Base-by-base conservation (phyloP, 2,888 invertebrate species). In the Holacanthella duospinosa region DNA sequence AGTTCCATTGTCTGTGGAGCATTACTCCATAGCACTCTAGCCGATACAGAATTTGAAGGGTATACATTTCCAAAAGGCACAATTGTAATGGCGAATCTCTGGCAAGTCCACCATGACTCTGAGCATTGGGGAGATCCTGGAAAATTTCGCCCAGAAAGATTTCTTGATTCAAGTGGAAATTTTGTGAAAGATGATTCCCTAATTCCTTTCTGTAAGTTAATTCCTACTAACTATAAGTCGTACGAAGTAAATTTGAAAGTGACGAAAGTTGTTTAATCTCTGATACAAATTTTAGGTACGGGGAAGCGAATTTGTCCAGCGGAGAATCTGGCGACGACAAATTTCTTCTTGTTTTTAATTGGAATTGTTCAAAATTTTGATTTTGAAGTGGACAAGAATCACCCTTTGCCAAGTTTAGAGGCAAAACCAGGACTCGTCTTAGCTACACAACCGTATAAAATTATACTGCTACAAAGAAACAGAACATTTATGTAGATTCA, bases 201-300 rank as follows among this genome's bases (percentile, higher is more conserved):
- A 19, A 61, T 71, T 12, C 64, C 69, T 0, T 71, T 71, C 54
- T 66, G 80, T 78, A 82, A 70, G 78, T 85, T 64, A 79, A 84
- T 29, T n/a, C n/a, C n/a, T n/a, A n/a, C n/a, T n/a, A n/a, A 85
- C 85, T 73, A 79, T 85, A 1, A 85, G 85, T 1, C 85, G 85
- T 75, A 77, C 80, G n/a, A n/a, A n/a, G n/a, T n/a, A n/a, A n/a
- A 43, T 57, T 29, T 29, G n/a, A 21, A n/a, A n/a, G n/a, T 28
- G 4, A 57, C 19, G 21, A 3, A 21, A 55, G 26, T 21, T 55
- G 26, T 25, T 24, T 19, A 53, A 53, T 66, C 80, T 78, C n/a
- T n/a, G n/a, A n/a, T n/a, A n/a, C n/a, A n/a, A n/a, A n/a, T n/a
- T n/a, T n/a, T 16, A 36, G 36, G 36, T 16, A 62, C 77, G 83